Evolutionary conservation across 2,113 vertebrate genomes (phyloP), one percentile per base, ranked within the genome.

Genomic region (Gracilinanus agilis): DNA sequence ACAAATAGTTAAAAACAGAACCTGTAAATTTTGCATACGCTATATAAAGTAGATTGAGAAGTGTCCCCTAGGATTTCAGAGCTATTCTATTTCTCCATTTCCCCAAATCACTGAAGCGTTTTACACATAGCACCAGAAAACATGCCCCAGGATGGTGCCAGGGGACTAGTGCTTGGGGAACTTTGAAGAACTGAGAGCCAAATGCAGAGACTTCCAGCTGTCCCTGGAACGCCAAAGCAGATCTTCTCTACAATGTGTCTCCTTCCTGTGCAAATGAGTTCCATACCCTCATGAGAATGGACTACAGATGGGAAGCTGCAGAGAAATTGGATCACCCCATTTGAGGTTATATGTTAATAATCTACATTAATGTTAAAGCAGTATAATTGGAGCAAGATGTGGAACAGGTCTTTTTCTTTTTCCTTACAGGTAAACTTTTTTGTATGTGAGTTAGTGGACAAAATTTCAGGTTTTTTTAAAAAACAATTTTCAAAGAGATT

Each of bases 101-200:
- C 61, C 44, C 8, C 25, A 95, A 95, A 93, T 29, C 55, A 90
- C 44, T 75, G 29, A 90, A 89, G 53, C 91, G 54, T 54, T 91
- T 90, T 91, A 29, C 54, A 24, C 88, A 90, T 24, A 61, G 10
- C 2, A 27, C 21, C 10, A 83, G 67, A 83, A 83, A 83, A 83
- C 67, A 83, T 83, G 67, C 67, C 67, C 67, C 67, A 55, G 3
- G 8, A 13, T 93, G 8, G 3, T n/a, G 34, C 91, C 34, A 53
- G 9, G 54, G 88, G 7, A 54, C 40, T 61, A 54, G 24, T 55
- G 24, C 44, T 92, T 29, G 3, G 19, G 4, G 3, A 55, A 2
- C n/a, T 94, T 93, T 24, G 55, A 94, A 94, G 56, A 95, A 93
- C 54, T 90, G 93, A 93, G 16, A 90, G 67, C 3, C 61, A 90